phyloP scores from a whole-genome alignment of 1,140 invertebrate species.

The Macrotrachela quadricornifera region DNA sequence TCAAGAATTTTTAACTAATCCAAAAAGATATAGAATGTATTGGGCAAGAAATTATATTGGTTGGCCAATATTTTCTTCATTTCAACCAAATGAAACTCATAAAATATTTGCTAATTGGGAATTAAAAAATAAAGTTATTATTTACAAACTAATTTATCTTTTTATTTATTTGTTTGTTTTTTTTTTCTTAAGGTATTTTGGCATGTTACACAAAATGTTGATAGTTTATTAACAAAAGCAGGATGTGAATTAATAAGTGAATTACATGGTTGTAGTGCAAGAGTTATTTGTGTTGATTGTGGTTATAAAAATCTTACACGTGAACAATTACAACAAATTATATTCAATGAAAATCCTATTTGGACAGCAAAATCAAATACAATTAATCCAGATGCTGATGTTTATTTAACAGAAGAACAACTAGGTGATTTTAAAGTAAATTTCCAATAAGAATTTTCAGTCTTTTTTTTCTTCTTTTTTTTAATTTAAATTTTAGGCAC shows the following conservation, averaged over 20 bases:
- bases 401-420: slow-evolving; percentile 45
- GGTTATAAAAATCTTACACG: slow-evolving; percentile 40
- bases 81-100: slow-evolving; percentile 35
- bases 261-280: slow-evolving; percentile 59
- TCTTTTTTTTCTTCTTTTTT: neutral
- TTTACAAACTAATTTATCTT: neutral
- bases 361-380: slow-evolving; percentile 35
- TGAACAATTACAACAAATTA: slow-evolving; percentile 46
- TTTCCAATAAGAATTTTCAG: neutral
- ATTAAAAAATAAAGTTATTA: slow-evolving; percentile 16
- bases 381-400: slow-evolving; percentile 78
- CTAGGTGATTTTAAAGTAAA: slow-evolving; percentile 25
- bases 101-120: slow-evolving; percentile 34
- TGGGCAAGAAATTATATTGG: slow-evolving; percentile 86
- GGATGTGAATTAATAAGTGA: slow-evolving; percentile 63
- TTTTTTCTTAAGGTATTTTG: slow-evolving; percentile 40
- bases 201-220: slow-evolving; percentile 85
- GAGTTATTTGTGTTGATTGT: slow-evolving; percentile 62
- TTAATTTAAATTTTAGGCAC: slow-evolving; percentile 42
- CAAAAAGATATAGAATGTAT: slow-evolving; percentile 51
- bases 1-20: slow-evolving; percentile 52
- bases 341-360: slow-evolving; percentile 48
- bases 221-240: slow-evolving; percentile 69
- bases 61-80: slow-evolving; percentile 48
- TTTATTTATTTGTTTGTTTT: slow-evolving; percentile 32